Percentiles rank a stretch among this genome's conserved stretches.
These are phyloP conservation scores for Acridotheres tristis DNA, from an alignment of 2,797 vertebrate species.

Conservation along the genomic window DNA sequence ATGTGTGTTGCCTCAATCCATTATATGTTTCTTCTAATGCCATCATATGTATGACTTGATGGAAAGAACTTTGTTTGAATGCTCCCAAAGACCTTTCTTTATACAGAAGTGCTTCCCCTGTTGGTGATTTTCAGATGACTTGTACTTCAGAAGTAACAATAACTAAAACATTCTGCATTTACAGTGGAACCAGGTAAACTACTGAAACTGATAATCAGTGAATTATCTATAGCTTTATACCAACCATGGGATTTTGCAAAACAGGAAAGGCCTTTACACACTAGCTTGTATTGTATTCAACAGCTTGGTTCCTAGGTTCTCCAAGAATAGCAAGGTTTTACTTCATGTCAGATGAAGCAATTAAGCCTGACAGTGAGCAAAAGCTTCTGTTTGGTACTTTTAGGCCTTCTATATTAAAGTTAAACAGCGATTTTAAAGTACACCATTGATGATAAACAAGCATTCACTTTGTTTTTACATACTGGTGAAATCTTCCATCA, in stretches of 20 bases:
- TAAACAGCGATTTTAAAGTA: not conserved
- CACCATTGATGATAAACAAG: not conserved
- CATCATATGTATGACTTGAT: not conserved
- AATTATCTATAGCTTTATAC: not conserved
- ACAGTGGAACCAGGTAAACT: not conserved
- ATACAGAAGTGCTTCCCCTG: not conserved
- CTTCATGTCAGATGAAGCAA: not conserved
- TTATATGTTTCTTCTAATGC: not conserved
- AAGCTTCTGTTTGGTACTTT: not conserved
- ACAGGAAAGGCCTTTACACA: not conserved
- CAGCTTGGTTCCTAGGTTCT: not conserved
- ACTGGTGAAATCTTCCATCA: not conserved
- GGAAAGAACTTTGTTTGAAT: not conserved
- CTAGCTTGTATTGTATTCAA: not conserved
- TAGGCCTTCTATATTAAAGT: not conserved
- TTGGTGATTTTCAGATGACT: not conserved
- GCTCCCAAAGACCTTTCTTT: not conserved
- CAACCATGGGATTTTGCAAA: not conserved
- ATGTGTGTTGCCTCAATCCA: not conserved
- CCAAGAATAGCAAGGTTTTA: not conserved
- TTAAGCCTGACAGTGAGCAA: not conserved
- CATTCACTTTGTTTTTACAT: not conserved
- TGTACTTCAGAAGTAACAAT: not conserved
- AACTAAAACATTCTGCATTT: not conserved
- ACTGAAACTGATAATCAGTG: not conserved